A percentile compares a stretch with the other conserved stretches of the same genome.
phyloP scores from a whole-genome alignment of 2,797 vertebrate genomes.

The Trematomus bernacchii region DNA sequence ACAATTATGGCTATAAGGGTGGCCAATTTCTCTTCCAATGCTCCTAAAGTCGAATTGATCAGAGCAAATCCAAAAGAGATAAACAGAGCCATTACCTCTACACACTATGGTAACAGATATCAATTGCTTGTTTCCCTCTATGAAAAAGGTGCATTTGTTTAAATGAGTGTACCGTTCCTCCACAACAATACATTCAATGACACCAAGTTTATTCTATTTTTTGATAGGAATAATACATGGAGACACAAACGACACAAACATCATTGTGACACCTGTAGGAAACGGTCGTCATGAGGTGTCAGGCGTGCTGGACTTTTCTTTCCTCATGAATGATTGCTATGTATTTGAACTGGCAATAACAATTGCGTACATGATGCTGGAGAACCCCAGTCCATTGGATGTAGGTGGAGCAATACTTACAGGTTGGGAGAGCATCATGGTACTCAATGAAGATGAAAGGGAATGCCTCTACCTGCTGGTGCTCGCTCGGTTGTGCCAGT shows the following conservation, averaged over 20 bases:
- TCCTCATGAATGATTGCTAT: slow-evolving; percentile 85
- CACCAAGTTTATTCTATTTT: not conserved
- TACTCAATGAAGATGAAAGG: slow-evolving; percentile 79
- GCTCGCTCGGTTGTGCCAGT: slow-evolving; percentile 86
- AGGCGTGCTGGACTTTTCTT: slow-evolving; percentile 88
- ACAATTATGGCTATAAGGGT: too few species aligned
- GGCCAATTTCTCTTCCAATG: too few species aligned
- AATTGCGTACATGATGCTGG: slow-evolving; percentile 91
- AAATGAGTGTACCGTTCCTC: not conserved
- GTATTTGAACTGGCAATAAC: slow-evolving; percentile 88
- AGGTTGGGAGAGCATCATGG: slow-evolving; percentile 87
- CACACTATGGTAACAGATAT: not conserved
- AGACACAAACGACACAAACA: slow-evolving; percentile 88
- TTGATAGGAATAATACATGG: slow-evolving; percentile 88
- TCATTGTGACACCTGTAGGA: slow-evolving; percentile 74
- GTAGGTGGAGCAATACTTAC: slow-evolving; percentile 87
- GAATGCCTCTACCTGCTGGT: slow-evolving; percentile 86
- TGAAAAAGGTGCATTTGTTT: not conserved
- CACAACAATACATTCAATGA: not conserved
- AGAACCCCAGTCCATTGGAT: slow-evolving; percentile 80
- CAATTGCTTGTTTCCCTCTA: not conserved
- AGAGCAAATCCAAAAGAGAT: not conserved
- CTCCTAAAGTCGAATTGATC: not conserved
- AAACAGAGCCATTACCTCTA: not conserved
- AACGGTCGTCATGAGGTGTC: slow-evolving; percentile 78